A percentile compares a stretch with the other conserved stretches of the same genome.
Conservation (phyloP, 2,113 vertebrate species). For the Daphoenositta chrysoptera region DNA sequence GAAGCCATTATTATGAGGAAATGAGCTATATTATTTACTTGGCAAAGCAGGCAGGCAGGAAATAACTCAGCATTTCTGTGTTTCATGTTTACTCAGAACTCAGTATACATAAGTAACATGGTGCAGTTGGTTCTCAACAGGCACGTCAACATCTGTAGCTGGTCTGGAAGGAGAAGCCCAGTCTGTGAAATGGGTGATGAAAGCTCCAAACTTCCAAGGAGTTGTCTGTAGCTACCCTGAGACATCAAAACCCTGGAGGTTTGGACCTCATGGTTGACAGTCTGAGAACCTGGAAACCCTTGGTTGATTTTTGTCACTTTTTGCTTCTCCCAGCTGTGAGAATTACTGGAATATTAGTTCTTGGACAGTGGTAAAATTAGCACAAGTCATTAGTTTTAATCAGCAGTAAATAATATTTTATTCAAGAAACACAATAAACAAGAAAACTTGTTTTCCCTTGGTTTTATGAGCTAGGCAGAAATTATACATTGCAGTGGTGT, state of each 20-base stretch:
- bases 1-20: not conserved
- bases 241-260: not conserved
- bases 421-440: not conserved
- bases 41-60: not conserved
- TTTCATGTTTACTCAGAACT: not conserved
- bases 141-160: not conserved
- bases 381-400: not conserved
- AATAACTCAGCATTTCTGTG: not conserved
- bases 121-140: not conserved
- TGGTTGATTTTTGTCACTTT: not conserved
- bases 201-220: not conserved
- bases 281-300: not conserved
- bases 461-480: not conserved
- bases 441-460: not conserved
- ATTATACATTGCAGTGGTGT: not conserved
- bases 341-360: not conserved
- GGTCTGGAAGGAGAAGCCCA: not conserved
- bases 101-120: rapidly evolving
- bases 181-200: not conserved
- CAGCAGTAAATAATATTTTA: not conserved
- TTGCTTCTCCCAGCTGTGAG: not conserved
- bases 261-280: not conserved
- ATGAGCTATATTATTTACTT: not conserved
- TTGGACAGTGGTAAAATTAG: not conserved
- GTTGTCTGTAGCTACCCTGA: not conserved